Percentiles rank a stretch among this genome's conserved stretches.
Conservation (phyloP, 2,797 vertebrate species). For the Rhabdophis nuchalis region DNA sequence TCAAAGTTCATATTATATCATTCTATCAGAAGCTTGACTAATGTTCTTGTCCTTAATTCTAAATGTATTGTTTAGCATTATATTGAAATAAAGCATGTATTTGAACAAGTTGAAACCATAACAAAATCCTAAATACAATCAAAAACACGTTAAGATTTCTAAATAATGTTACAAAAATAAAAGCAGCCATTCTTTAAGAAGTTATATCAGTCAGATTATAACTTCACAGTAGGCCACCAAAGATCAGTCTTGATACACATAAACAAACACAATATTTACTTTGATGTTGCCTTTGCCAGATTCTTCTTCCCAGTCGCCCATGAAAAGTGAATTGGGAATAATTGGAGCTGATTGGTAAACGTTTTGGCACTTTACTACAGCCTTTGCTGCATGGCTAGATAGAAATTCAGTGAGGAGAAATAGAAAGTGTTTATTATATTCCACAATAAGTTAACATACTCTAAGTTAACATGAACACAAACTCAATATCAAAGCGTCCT, state of each 20-base stretch:
- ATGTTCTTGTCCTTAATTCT: not conserved
- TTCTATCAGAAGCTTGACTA: not conserved
- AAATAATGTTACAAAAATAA: not conserved
- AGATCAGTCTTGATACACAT: not conserved
- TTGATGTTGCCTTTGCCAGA: constrained; percentile 16
- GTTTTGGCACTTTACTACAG: constrained; percentile 73
- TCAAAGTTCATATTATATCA: not conserved
- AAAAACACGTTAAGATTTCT: not conserved
- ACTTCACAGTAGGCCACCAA: not conserved
- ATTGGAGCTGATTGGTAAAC: constrained; percentile 69
- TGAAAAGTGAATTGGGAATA: constrained; percentile 55
- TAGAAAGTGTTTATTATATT: not conserved
- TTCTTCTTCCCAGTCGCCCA: constrained; percentile 47
- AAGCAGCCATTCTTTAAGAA: not conserved
- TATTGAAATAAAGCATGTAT: not conserved
- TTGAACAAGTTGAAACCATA: not conserved
- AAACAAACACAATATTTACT: constrained; percentile 46
- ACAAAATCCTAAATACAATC: not conserved
- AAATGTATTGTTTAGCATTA: not conserved
- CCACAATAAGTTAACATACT: not conserved
- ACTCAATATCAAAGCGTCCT: not conserved
- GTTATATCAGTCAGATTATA: not conserved
- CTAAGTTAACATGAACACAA: not conserved
- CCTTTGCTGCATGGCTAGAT: constrained; percentile 51
- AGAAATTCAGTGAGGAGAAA: not conserved